These are phyloP conservation scores for Steinernema carpocapsae DNA, from an alignment of 2,888 invertebrate species.

Conservation along the genomic window DNA sequence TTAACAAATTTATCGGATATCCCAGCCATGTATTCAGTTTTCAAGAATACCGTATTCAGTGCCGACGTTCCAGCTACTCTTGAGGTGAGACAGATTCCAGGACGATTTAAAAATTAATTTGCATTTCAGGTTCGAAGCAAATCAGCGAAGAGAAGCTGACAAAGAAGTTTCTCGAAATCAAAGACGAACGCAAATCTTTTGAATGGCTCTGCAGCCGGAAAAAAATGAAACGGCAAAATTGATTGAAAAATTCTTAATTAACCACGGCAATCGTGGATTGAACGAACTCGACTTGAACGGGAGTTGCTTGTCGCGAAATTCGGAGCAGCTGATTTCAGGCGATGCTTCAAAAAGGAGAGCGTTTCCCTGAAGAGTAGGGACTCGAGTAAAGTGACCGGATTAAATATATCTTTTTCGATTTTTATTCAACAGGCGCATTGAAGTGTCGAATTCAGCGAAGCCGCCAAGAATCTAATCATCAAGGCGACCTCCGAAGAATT, in stretches of 20 bases:
- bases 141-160: slow-evolving; percentile 49
- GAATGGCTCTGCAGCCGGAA: slow-evolving; percentile 51
- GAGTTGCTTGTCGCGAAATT: slow-evolving; percentile 77
- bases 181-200: slow-evolving; percentile 58
- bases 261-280: slow-evolving; percentile 56
- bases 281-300: slow-evolving; percentile 77
- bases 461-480: slow-evolving; percentile 56
- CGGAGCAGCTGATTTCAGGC: slow-evolving; percentile 72
- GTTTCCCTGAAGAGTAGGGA: neutral
- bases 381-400: neutral
- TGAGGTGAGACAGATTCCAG: slow-evolving; percentile 58
- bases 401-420: no score
- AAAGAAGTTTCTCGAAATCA: slow-evolving; percentile 45
- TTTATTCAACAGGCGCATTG: slow-evolving; percentile 69
- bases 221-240: slow-evolving; percentile 41
- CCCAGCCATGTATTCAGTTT: slow-evolving; percentile 77
- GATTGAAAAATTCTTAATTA: slow-evolving; percentile 70
- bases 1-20: slow-evolving; percentile 78
- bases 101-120: neutral
- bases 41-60: slow-evolving; percentile 76
- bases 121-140: slow-evolving; percentile 49
- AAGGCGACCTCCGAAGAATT: slow-evolving; percentile 37
- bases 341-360: neutral
- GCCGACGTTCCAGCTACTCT: slow-evolving; percentile 78
- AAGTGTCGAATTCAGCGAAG: slow-evolving; percentile 73